Base-by-base conservation (phyloP, 2,888 invertebrate species). In the Standfussiana lucernea region DNA sequence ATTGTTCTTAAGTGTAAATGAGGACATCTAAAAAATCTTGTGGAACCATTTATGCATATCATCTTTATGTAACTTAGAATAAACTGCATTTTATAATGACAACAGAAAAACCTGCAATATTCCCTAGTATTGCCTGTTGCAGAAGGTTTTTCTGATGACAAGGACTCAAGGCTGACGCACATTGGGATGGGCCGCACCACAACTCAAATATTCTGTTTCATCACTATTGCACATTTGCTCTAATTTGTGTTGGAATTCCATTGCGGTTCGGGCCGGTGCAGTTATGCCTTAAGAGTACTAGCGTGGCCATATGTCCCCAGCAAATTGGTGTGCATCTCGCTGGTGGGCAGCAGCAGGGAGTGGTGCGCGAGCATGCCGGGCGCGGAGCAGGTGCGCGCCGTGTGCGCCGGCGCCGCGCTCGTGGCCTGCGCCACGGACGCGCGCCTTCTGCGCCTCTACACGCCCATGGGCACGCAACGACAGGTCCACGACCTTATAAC, bases 381-480 rank as follows among this genome's bases (percentile, higher is more conserved):
- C 85, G 98, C 97, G 1, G 99, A 99, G 93, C 98, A 98, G 90
- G 97, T 98, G 0, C 92, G 98, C 68, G 98, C 98, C 53, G 93
- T 98, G 72, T 95, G 97, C 1, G 97, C 98, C 72, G 98, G 98
- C 8, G 96, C 96, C 28, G 97, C 97, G n/a, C 97, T 99, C 90
- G 97, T 99, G 45, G 99, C 98, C 1, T 97, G 98, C 74, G 98
- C 98, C 3, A 99, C 99, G 0, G 97, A 97, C 87, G 97, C 97
- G 74, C 97, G 98, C 37, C 97, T 98, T 86, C 94, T 99, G 69
- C 96, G 99, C n/a, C 94, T 99, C 8, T 99, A 98, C 94, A 98
- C 98, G 10, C 96, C 98, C 21, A 98, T 98, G 94, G 99, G 99
- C 66, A 98, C 98, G 0, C 99, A 99, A 95, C 97, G 98, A 90